phyloP scores from a whole-genome alignment of 2,113 vertebrate genomes.

The Elachura formosa region DNA sequence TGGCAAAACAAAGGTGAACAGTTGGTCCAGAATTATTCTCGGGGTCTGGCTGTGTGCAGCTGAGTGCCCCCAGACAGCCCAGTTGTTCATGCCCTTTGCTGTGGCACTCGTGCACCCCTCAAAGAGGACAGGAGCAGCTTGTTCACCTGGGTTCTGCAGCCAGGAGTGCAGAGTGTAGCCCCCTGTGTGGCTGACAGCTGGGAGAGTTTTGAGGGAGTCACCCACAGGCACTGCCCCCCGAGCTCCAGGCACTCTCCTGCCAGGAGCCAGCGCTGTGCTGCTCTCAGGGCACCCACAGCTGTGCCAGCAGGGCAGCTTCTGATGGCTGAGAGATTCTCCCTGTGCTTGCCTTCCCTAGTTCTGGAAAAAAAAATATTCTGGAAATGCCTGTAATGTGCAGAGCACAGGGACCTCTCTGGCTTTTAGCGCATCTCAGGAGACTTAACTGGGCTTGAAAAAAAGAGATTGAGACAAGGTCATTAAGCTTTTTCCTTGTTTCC shows the following conservation, averaged over 20 bases:
- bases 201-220: too few species aligned
- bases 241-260: neutral
- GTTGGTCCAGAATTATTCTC: neutral
- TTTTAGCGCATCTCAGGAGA: neutral
- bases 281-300: neutral
- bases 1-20: neutral
- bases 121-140: neutral
- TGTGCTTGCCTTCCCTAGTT: neutral
- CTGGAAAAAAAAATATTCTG: neutral
- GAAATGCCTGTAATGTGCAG: neutral
- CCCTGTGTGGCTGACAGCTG: neutral
- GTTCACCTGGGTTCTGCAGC: neutral
- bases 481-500: neutral
- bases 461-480: neutral
- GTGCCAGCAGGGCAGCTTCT: neutral
- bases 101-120: neutral
- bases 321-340: neutral
- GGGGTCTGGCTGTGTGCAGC: neutral
- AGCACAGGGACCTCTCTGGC: neutral
- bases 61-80: neutral
- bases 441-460: neutral
- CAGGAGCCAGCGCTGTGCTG: neutral
- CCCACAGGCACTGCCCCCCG: accelerated
- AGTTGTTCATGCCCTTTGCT: neutral
- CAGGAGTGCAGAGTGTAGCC: neutral